phyloP scores from a whole-genome alignment of 2,113 vertebrate species.

The Chlamydotis undulata region DNA sequence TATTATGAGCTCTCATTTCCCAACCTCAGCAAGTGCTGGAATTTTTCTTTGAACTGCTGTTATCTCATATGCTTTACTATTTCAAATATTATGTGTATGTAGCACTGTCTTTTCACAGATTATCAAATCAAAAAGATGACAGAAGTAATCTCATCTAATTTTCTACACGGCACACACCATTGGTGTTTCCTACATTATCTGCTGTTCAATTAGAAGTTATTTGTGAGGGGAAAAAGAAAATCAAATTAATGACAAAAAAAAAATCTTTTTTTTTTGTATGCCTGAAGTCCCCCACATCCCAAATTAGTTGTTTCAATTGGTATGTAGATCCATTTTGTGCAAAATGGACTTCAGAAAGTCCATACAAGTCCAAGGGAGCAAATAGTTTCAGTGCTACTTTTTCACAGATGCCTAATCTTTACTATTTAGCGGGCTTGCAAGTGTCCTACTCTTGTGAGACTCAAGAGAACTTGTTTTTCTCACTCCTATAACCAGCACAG shows the following conservation, averaged over 20 bases:
- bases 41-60: background rate
- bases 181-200: background rate
- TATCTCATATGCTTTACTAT: background rate
- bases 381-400: background rate
- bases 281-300: background rate
- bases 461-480: background rate
- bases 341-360: background rate
- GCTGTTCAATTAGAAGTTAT: background rate
- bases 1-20: background rate
- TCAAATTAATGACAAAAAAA: background rate
- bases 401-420: background rate
- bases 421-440: background rate
- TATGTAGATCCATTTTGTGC: background rate
- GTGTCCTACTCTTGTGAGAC: background rate
- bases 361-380: background rate
- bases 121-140: background rate
- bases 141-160: background rate
- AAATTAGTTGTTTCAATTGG: background rate
- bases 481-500: background rate
- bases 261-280: rapidly evolving
- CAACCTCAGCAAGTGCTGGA: background rate
- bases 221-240: rapidly evolving
- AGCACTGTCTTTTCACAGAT: background rate
- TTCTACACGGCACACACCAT: background rate
- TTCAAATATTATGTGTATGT: background rate